Base-by-base conservation (phyloP, 1,140 invertebrate genomes). In the Aphaenogaster floridana region DNA sequence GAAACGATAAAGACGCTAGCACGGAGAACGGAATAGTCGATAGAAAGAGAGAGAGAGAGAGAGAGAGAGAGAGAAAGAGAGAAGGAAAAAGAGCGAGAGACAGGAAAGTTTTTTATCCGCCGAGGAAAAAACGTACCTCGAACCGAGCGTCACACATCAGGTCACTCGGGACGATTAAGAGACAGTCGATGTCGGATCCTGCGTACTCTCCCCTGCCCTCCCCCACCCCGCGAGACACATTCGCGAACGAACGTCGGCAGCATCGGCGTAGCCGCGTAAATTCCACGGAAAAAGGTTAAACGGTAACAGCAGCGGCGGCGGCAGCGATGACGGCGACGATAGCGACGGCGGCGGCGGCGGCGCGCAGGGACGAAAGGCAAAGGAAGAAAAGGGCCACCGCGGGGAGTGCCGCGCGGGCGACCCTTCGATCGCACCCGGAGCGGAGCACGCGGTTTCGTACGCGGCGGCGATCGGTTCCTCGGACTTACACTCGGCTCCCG, bases 401-500 rank as follows among this genome's bases (percentile, higher is more conserved):
- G 59, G 59, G 69, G 50, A 66, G 86, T 48, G 42, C 42, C 68
- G 34, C 66, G 50, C 64, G 36, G 50, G 36, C 36, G 79, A 83
- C 54, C 54, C n/a, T 34, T 78, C 28, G 69, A 42, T 84, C 54
- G 54, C 17, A 57, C 63, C 69, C 50, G 17, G n/a, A 34, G 9
- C 63, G 36, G 9, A 15, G 3, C 39, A 69, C 54, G 50, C 52
- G 17, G 21, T 48, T 79, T 76, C 72, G 54, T 3, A 9, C 3
- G 13, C 17, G n/a, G 6, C 72, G 13, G n/a, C 3, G n/a, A 21
- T 48, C 34, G 50, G 17, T 69, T 61, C 7, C 15, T 63, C 54
- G 36, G 61, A 94, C 93, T 94, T 95, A 95, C 79, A 74, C 94
- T 74, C 79, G 89, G 91, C 92, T 94, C 93, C 92, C 92, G 92